Percentiles rank a stretch among this genome's conserved stretches.
phyloP scores from a whole-genome alignment of 2,888 invertebrate species.

The Dendrolimus pini region DNA sequence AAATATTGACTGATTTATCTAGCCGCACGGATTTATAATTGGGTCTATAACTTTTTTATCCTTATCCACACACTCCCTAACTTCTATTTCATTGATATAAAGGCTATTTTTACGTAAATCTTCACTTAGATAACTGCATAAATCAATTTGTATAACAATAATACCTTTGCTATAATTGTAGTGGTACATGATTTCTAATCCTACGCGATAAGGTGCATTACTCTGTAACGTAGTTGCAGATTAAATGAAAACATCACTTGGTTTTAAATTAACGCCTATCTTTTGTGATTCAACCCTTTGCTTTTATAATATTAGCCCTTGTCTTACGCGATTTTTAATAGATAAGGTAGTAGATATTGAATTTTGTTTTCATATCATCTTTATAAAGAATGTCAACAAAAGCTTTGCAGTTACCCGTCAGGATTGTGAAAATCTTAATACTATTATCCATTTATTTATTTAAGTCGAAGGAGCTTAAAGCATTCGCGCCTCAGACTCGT shows the following conservation, averaged over 20 bases:
- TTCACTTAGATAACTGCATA: constrained; percentile 5
- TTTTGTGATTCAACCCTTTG: constrained; percentile 59
- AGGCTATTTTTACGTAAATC: constrained; percentile 18
- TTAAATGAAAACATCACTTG: constrained; percentile 6
- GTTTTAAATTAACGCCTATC: constrained; percentile 38
- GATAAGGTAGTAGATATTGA: constrained; percentile 30
- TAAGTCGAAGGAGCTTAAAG: too few species aligned
- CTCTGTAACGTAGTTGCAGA: too few species aligned
- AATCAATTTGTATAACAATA: not conserved
- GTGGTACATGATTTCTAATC: too few species aligned
- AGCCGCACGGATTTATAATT: constrained; percentile 41
- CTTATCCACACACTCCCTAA: constrained; percentile 6
- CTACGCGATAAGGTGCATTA: too few species aligned
- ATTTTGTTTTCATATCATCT: not conserved
- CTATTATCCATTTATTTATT: too few species aligned
- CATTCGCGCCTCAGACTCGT: too few species aligned
- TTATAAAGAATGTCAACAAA: not conserved
- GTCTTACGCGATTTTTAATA: constrained; percentile 58
- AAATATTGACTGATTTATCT: constrained; percentile 67
- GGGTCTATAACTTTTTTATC: constrained; percentile 14
- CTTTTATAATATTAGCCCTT: constrained; percentile 59
- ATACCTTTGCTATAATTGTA: too few species aligned
- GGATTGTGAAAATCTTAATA: not conserved
- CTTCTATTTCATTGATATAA: constrained; percentile 20
- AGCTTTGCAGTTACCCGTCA: not conserved